These are phyloP conservation scores for Phenacoccus solenopsis DNA, from an alignment of 1,140 invertebrate genomes.

Conservation along the genomic window DNA sequence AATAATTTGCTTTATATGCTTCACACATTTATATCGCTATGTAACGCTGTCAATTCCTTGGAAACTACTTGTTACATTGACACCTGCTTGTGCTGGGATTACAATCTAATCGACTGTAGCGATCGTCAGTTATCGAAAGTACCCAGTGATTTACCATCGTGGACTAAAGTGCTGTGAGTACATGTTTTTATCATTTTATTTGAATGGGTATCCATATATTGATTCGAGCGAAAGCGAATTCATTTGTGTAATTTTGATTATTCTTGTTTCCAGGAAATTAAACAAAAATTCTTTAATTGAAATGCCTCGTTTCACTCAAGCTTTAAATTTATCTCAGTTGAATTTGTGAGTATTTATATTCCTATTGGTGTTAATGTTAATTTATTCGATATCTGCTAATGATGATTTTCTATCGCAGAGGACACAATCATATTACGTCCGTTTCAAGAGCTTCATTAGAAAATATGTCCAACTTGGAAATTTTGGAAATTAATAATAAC, in stretches of 20 bases:
- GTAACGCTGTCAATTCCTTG: neutral
- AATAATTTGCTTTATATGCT: neutral
- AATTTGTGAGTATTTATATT: constrained; percentile 2
- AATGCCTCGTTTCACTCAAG: neutral
- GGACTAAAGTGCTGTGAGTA: constrained; percentile 18
- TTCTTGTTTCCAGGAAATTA: neutral
- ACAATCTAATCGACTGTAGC: constrained; percentile 12
- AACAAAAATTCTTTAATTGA: neutral
- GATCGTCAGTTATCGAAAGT: neutral
- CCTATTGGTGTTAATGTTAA: neutral
- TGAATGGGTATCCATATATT: neutral
- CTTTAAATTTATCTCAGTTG: constrained; percentile 11
- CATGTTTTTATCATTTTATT: neutral
- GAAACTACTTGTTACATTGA: neutral
- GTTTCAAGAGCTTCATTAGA: neutral
- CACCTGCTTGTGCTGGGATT: neutral
- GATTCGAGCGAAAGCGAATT: no score
- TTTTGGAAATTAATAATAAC: neutral
- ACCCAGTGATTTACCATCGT: neutral
- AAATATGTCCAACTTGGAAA: neutral
- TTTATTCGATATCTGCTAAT: no score
- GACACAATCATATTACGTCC: neutral
- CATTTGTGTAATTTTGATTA: neutral
- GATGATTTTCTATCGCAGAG: neutral
- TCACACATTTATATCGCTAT: neutral